Evolutionary conservation across 2,888 invertebrate species (phyloP).

Genomic region (Drosophila demipolita): DNA sequence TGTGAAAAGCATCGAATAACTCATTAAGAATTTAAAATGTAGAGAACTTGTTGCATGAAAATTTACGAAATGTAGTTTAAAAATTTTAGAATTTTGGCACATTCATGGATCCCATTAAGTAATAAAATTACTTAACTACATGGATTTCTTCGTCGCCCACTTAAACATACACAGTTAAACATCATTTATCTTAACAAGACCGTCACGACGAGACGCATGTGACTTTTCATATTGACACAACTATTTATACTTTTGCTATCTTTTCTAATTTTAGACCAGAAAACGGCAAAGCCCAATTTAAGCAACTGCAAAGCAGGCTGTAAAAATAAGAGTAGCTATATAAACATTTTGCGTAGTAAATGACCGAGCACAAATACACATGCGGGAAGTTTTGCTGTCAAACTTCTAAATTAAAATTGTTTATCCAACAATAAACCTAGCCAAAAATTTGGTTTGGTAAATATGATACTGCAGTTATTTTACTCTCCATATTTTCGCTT

Average conservation of each 20-base stretch:
- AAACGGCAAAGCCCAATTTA: conserved; percentile 51
- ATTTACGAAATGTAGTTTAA: background rate
- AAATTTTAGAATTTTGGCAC: background rate
- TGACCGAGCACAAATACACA: background rate
- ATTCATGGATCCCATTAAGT: background rate
- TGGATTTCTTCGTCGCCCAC: conserved; percentile 6
- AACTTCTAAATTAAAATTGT: background rate
- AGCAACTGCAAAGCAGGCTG: conserved; percentile 68
- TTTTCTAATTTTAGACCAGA: conserved; percentile 73
- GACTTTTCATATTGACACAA: conserved; percentile 68
- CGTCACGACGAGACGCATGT: conserved; percentile 44
- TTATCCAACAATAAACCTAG: background rate
- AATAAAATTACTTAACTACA: background rate
- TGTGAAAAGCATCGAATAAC: background rate
- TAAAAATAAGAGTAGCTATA: conserved; percentile 60
- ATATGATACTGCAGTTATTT: background rate
- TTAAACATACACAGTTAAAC: conserved; percentile 10
- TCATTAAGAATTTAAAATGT: background rate
- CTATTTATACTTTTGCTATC: conserved; percentile 77
- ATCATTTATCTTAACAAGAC: conserved; percentile 24
- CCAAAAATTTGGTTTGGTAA: background rate
- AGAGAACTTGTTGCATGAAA: background rate
- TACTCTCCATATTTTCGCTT: background rate
- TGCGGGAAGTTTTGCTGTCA: conserved; percentile 2
- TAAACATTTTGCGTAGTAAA: background rate